phyloP scores from a whole-genome alignment of 2,113 vertebrate species.

The Tichodroma muraria region DNA sequence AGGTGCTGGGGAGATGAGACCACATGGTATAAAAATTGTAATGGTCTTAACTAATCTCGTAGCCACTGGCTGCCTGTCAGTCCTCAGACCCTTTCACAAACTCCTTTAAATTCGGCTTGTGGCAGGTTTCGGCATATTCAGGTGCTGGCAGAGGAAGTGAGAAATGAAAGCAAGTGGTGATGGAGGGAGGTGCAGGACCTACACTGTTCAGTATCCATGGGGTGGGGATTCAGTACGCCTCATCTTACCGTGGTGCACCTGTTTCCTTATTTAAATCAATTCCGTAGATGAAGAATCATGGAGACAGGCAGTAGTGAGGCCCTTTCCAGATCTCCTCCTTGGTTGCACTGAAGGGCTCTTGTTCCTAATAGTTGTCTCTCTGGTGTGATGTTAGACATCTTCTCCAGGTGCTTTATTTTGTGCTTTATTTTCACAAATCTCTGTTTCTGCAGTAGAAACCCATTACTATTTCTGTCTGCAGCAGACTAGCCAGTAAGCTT shows the following conservation, averaged over 20 bases:
- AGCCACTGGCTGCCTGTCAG: background rate
- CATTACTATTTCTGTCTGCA: background rate
- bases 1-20: background rate
- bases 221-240: background rate
- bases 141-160: background rate
- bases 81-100: no score
- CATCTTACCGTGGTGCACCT: accelerated
- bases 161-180: background rate
- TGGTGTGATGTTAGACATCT: background rate
- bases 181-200: background rate
- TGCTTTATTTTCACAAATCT: background rate
- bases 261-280: background rate
- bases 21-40: accelerated
- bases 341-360: background rate
- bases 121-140: background rate
- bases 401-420: background rate
- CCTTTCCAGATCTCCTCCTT: background rate
- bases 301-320: accelerated
- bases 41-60: no score
- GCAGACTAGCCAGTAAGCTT: background rate
- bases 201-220: accelerated
- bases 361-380: background rate
- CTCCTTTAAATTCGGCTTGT: background rate
- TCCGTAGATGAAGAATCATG: background rate
- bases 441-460: background rate